Conservation (phyloP, 2,113 vertebrate species). For the Python bivittatus region DNA sequence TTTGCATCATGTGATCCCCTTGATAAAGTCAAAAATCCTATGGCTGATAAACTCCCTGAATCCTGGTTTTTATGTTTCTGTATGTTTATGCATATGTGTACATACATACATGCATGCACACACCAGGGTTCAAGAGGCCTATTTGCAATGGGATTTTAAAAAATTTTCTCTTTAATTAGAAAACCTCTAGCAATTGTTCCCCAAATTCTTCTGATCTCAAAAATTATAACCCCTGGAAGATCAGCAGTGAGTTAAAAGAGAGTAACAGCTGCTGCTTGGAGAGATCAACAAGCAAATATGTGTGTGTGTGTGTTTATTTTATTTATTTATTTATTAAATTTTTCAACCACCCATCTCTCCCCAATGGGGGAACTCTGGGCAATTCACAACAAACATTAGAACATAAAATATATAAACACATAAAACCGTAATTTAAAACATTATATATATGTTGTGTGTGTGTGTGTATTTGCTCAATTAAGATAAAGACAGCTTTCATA, state of each 20-base stretch:
- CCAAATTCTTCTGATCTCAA: not conserved
- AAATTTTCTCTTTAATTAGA: not conserved
- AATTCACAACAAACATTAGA: too few species aligned
- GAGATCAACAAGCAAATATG: not conserved
- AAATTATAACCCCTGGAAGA: not conserved
- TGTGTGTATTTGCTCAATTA: too few species aligned
- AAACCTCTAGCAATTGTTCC: not conserved
- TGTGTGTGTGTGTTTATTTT: too few species aligned
- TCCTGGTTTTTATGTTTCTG: not conserved
- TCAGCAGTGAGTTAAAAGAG: not conserved
- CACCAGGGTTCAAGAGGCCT: not conserved
- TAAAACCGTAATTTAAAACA: too few species aligned
- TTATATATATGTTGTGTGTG: too few species aligned
- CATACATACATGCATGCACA: not conserved
- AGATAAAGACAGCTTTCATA: too few species aligned
- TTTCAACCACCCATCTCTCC: too few species aligned
- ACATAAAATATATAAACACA: too few species aligned
- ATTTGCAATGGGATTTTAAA: not conserved
- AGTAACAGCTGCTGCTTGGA: not conserved
- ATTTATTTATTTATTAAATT: too few species aligned
- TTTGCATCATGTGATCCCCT: not conserved
- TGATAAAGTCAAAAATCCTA: not conserved
- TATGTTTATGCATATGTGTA: not conserved
- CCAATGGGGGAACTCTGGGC: too few species aligned
- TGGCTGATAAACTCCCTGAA: not conserved